These are phyloP conservation scores for Phortica okadai DNA, from an alignment of 2,888 invertebrate species.

Conservation along the genomic window DNA sequence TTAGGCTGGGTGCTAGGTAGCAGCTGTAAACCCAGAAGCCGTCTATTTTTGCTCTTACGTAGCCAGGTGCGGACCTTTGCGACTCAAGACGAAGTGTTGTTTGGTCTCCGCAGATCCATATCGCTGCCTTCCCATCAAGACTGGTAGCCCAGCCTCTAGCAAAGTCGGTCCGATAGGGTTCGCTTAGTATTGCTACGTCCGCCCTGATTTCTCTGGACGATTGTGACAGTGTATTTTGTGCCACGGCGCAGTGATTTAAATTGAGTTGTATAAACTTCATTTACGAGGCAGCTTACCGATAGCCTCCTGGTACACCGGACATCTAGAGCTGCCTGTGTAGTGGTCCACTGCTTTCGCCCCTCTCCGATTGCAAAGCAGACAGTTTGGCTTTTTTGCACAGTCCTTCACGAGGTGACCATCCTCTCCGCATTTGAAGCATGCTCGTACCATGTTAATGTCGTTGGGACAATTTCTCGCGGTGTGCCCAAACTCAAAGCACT, in stretches of 20 bases:
- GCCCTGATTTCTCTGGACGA: not conserved
- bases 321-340: not conserved
- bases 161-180: not conserved
- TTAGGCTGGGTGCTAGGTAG: not conserved
- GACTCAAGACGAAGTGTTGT: not conserved
- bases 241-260: not conserved
- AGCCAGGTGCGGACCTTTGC: not conserved
- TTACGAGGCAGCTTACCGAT: too few relatives aligned
- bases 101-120: too few relatives aligned
- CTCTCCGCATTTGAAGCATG: conserved; percentile 12
- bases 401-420: not conserved
- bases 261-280: not conserved
- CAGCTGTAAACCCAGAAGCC: not conserved
- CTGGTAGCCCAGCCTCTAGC: not conserved
- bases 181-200: not conserved
- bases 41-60: not conserved
- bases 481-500: conserved; percentile 19
- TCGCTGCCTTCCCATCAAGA: not conserved
- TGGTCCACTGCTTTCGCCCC: not conserved
- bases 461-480: not conserved
- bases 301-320: too few relatives aligned
- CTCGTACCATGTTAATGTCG: not conserved
- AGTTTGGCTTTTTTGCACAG: not conserved
- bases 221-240: not conserved
- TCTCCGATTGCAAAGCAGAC: not conserved